phyloP scores from a whole-genome alignment of 2,888 invertebrate species.

The Andrena flavipes region DNA sequence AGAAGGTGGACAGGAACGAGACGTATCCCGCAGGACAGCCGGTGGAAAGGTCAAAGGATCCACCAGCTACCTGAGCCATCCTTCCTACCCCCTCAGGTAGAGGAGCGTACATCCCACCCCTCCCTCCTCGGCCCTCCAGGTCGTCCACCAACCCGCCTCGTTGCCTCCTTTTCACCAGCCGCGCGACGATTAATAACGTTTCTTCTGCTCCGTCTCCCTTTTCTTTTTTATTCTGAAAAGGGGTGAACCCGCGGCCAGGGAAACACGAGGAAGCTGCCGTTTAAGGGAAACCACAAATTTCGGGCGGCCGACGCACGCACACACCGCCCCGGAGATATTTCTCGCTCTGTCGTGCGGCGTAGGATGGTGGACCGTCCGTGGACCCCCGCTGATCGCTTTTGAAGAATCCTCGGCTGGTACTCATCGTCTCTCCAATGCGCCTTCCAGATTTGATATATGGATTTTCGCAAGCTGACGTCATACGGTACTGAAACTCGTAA shows the following conservation, averaged over 20 bases:
- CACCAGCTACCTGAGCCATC: constrained; percentile 80
- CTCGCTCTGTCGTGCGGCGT: constrained; percentile 12
- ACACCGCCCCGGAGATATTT: constrained; percentile 4
- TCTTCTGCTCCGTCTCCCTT: constrained; percentile 2
- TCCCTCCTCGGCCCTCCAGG: constrained; percentile 59
- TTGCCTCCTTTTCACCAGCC: constrained; percentile 68
- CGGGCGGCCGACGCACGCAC: constrained; percentile 16
- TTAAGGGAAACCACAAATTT: constrained; percentile 71
- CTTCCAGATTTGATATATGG: constrained; percentile 60
- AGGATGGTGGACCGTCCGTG: constrained; percentile 43
- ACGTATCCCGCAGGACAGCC: constrained; percentile 77
- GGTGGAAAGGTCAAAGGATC: constrained; percentile 82
- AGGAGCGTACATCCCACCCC: constrained; percentile 28
- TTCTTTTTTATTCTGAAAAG: constrained; percentile 36
- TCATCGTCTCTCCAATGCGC: constrained; percentile 59
- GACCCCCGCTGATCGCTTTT: constrained; percentile 62
- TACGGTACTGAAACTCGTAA: constrained; percentile 51
- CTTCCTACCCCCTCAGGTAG: constrained; percentile 58
- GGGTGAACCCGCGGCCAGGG: constrained; percentile 50
- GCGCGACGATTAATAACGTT: constrained; percentile 80
- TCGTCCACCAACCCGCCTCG: constrained; percentile 40
- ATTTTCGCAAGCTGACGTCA: constrained; percentile 63
- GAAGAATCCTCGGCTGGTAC: constrained; percentile 59
- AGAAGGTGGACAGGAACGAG: constrained; percentile 74
- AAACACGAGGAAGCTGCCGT: constrained; percentile 70